Conservation (phyloP, 2,888 invertebrate genomes). For the Cryptus viduatorius region DNA sequence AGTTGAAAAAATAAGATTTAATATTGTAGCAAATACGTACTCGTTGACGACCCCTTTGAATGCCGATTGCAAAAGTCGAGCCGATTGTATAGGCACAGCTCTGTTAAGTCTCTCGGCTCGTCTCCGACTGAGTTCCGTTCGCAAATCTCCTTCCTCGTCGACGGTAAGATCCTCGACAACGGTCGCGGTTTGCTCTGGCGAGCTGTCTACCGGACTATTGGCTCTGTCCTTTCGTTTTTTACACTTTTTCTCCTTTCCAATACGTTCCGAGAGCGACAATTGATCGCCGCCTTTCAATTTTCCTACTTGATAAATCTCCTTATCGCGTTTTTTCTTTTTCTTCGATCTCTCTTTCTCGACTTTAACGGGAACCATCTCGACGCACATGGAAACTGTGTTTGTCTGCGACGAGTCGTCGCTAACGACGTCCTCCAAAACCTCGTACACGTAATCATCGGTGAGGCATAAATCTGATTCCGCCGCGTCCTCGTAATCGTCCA, state of each 20-base stretch:
- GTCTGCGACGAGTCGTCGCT: conserved; percentile 65
- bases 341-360: conserved; percentile 81
- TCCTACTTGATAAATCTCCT: conserved; percentile 85
- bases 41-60: conserved; percentile 86
- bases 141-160: conserved; percentile 85
- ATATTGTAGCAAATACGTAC: conserved; percentile 76
- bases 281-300: conserved; percentile 77
- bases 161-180: conserved; percentile 76
- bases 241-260: conserved; percentile 81
- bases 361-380: conserved; percentile 75
- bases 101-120: conserved; percentile 86
- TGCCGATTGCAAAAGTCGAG: conserved; percentile 86
- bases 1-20: neutral
- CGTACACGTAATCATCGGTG: conserved; percentile 70
- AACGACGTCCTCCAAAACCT: conserved; percentile 67
- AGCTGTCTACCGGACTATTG: conserved; percentile 68
- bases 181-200: conserved; percentile 71
- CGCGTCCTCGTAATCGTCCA: conserved; percentile 60
- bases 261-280: conserved; percentile 79
- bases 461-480: conserved; percentile 66
- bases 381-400: conserved; percentile 67
- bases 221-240: conserved; percentile 75
- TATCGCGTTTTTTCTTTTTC: conserved; percentile 85
- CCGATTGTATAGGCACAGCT: conserved; percentile 83
- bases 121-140: conserved; percentile 86